Conservation (phyloP, 2,797 vertebrate genomes). For the Odontamblyopus rebecca region DNA sequence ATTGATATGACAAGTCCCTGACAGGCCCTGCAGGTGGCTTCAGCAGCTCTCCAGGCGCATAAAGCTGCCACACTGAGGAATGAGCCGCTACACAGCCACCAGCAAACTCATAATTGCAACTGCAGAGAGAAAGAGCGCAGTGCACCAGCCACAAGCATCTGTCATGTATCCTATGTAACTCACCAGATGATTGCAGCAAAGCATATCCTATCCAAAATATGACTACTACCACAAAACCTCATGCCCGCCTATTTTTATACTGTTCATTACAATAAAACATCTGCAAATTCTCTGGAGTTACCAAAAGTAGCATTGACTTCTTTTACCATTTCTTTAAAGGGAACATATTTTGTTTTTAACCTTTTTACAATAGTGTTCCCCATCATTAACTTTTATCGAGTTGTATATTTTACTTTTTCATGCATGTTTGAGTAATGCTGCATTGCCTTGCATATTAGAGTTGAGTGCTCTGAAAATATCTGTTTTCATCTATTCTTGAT, state of each 20-base stretch:
- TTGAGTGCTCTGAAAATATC: no score
- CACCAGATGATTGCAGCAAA: neutral
- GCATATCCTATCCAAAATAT: neutral
- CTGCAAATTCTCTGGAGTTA: neutral
- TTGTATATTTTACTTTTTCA: no score
- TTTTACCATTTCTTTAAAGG: neutral
- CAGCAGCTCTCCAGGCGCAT: conserved; percentile 4
- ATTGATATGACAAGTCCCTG: conserved; percentile 41
- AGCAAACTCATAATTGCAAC: conserved; percentile 25
- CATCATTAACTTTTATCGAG: no score
- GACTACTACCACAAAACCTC: no score
- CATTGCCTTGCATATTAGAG: no score
- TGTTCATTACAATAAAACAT: neutral
- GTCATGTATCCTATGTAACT: conserved; percentile 20
- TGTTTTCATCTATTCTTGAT: no score
- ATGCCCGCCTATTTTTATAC: no score
- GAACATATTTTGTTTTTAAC: no score
- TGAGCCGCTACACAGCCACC: conserved; percentile 18
- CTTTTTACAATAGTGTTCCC: no score
- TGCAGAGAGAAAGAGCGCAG: neutral
- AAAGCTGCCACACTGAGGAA: conserved; percentile 23
- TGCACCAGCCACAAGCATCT: conserved; percentile 26
- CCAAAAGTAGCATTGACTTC: neutral
- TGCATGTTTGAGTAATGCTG: no score
- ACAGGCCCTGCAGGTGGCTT: conserved; percentile 47